Base-by-base conservation (phyloP, 1,140 invertebrate genomes). In the Nilaparvata lugens region DNA sequence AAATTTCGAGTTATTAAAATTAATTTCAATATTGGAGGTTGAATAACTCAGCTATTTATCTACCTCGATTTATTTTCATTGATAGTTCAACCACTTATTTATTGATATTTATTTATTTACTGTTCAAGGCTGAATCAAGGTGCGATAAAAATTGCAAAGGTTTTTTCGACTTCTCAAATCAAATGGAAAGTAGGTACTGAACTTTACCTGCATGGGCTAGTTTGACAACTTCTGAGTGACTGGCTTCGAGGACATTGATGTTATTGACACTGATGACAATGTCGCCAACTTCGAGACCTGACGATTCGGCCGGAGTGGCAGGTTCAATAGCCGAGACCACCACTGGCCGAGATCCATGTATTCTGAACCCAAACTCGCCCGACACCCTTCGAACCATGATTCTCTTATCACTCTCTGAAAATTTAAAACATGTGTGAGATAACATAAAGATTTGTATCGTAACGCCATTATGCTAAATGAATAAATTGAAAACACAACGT, bases 251-350 rank as follows among this genome's bases (percentile, higher is more conserved):
- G 4, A 97, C 93, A 70, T 87, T 91, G 52, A 89, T 81, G 18
- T 88, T 91, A 73, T 97, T 97, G 13, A 97, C 88, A 58, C 87
- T 85, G 72, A 97, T 86, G 38, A 97, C 86, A 57, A 97, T 95
- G 72, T 97, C 94, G 18, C 94, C 95, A 24, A 96, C 90, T 77
- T 93, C 89, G 16, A 97, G 73, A 0, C 94, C 95, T 4, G 89
- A 92, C 63, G 81, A 86, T 72, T 94, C 91, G 0, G 94, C 93
- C 0, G 93, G 89, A 5, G 89, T 93, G 69, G 90, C 88, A 4
- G 87, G 85, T 74, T 97, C 94, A 60, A 98, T 95, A 2, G 91
- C 91, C 1, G 94, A 95, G 4, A 98, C 91, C 1, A 97, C 91
- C 0, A 96, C 93, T 0, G 95, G 95, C 66, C 93, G 91, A 58